Percentiles rank a stretch among this genome's conserved stretches.
phyloP scores from a whole-genome alignment of 2,797 vertebrate species.

The Dryobates pubescens region DNA sequence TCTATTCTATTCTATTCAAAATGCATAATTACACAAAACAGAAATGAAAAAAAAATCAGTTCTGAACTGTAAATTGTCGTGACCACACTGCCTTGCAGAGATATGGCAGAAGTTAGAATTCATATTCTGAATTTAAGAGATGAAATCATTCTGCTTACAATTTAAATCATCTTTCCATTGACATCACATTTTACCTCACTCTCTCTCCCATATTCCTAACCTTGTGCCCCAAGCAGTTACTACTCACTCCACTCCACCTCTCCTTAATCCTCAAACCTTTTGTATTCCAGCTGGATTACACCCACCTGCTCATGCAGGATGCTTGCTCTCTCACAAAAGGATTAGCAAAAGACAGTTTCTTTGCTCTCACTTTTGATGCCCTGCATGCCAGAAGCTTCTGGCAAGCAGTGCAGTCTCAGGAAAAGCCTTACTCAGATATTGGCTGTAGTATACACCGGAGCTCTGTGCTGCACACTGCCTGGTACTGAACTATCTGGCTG shows the following conservation, averaged over 20 bases:
- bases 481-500: background rate
- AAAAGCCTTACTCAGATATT: rapidly evolving
- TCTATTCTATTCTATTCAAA: too few relatives aligned
- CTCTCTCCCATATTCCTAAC: background rate
- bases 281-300: background rate
- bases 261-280: background rate
- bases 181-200: background rate
- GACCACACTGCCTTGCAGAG: background rate
- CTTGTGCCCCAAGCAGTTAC: background rate
- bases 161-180: background rate
- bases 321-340: background rate
- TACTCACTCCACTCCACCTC: background rate
- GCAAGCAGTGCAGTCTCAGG: background rate
- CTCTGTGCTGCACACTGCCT: background rate
- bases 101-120: background rate
- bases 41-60: background rate
- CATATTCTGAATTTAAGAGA: background rate
- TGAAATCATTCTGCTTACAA: background rate
- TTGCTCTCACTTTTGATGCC: background rate
- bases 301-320: background rate
- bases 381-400: background rate
- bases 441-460: background rate
- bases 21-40: background rate
- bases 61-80: background rate
- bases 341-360: background rate